Evolutionary conservation across 2,797 vertebrate genomes (phyloP), one percentile per base, ranked within the genome.

Genomic region (Acrocephalus scirpaceus): DNA sequence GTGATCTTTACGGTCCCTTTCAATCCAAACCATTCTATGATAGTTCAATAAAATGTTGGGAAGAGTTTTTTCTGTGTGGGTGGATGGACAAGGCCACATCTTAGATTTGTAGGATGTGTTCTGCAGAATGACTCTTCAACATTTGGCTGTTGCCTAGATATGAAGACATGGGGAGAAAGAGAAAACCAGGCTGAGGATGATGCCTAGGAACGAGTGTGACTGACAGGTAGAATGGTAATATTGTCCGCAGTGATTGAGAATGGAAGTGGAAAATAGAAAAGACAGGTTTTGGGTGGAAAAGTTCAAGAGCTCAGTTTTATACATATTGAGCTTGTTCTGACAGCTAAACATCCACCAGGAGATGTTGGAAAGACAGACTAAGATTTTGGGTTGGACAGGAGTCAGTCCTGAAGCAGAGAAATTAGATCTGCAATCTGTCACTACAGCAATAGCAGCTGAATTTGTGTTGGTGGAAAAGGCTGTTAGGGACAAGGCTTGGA

Each of bases 341-440:
- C 86, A 85, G 53, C 60, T 79, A 71, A 69, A 79, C 20, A 58
- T 91, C 48, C 21, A 57, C 25, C 19, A 77, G 57, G 38, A 95
- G 23, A 69, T 47, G 70, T 20, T 83, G 54, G 64, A 87, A 92
- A 85, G 53, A 67, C 32, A 74, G 72, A 44, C 32, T 36, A 83
- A 87, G 53, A 48, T 93, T 95, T 91, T 70, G 76, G 50, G 23
- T 76, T 89, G 72, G 54, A 61, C 45, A 87, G 78, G 61, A 96
- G 53, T 94, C 71, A 91, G 50, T 82, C 57, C 75, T 85, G 38
- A 42, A 74, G 34, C 26, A 84, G n/a, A 88, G 26, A 96, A 91
- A 73, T 54, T 67, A 81, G 67, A 71, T 85, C 71, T 93, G 29
- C 78, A 87, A 89, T 53, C 78, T 91, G 83, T 88, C 91, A 74